Conservation (phyloP, 2,888 invertebrate genomes). For the Galeruca laticollis region DNA sequence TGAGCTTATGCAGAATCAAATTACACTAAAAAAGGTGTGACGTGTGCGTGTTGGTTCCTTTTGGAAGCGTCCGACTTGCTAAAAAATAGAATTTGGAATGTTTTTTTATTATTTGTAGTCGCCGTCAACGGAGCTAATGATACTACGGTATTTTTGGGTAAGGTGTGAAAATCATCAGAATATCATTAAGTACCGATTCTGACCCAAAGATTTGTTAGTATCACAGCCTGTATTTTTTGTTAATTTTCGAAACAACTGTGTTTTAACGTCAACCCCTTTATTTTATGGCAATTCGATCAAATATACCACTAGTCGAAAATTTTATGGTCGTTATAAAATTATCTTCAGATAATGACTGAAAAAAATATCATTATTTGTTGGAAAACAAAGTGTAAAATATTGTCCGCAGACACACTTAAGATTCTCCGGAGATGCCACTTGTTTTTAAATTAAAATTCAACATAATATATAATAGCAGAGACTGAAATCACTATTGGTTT, state of each 20-base stretch:
- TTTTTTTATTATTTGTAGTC: constrained; percentile 3
- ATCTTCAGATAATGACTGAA: not conserved
- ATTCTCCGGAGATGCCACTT: too few relatives aligned
- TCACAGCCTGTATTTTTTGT: constrained; percentile 28
- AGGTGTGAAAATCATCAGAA: constrained; percentile 38
- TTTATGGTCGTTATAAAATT: constrained; percentile 22
- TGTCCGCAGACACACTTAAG: too few relatives aligned
- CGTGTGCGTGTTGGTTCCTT: constrained; percentile 33
- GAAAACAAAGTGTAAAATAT: too few relatives aligned
- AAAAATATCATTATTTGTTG: too few relatives aligned
- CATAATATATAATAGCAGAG: too few relatives aligned
- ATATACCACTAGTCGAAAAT: constrained; percentile 3
- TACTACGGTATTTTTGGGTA: constrained; percentile 8
- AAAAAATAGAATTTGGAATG: constrained; percentile 25
- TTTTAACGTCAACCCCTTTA: constrained; percentile 20
- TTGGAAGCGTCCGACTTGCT: constrained; percentile 29
- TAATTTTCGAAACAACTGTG: constrained; percentile 17
- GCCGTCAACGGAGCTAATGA: constrained; percentile 26
- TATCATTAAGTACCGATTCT: constrained; percentile 27
- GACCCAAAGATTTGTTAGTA: constrained; percentile 25
- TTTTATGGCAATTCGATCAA: constrained; percentile 29
- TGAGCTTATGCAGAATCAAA: constrained; percentile 31
- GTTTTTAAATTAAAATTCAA: too few relatives aligned
- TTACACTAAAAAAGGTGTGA: constrained; percentile 36
- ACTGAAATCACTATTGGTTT: too few relatives aligned